Evolutionary conservation across 2,113 vertebrate species (phyloP), one percentile per base, ranked within the genome.

Genomic region (Scomber scombrus): DNA sequence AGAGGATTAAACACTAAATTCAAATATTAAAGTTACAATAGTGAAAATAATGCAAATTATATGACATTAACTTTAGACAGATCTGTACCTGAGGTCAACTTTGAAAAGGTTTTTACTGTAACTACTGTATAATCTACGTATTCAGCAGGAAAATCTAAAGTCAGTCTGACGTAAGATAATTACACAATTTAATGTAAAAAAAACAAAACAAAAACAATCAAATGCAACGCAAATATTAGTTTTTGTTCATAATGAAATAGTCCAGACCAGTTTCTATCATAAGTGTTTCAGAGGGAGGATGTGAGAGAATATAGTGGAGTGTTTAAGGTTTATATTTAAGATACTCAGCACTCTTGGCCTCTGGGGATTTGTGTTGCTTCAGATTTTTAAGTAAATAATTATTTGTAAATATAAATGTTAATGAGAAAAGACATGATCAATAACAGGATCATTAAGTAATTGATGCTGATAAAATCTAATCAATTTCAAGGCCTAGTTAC

Each of bases 381-480:
- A 57, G 26, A 40, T 12, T 40, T 68, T 16, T 56, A n/a, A 50
- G 46, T 46, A 15, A 70, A 55, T 29, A 63, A 52, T 13, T 47
- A 64, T 6, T 46, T 52, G 15, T 61, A 11, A 61, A 62, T 52
- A 5, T 14, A 40, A 47, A 69, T 70, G 47, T 40, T 78, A 75
- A 71, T 57, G 64, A 56, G 45, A 56, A n/a, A 31, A 51, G 40
- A 60, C 34, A 15, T 21, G 60, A 81, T 84, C 74, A 78, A 67
- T 80, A 21, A 23, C 3, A 5, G n/a, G 54, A 74, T 76, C 55
- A 56, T 66, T 73, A 43, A 19, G 21, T 31, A 82, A 50, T 21
- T 57, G 19, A 68, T 63, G 50, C 12, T 40, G 51, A 79, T 80
- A 40, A 60, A 73, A 76, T 73, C 62, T 16, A 62, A 82, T 76